Evolutionary conservation across 2,888 invertebrate genomes (phyloP).

Genomic region (Priocnemis perturbator): DNA sequence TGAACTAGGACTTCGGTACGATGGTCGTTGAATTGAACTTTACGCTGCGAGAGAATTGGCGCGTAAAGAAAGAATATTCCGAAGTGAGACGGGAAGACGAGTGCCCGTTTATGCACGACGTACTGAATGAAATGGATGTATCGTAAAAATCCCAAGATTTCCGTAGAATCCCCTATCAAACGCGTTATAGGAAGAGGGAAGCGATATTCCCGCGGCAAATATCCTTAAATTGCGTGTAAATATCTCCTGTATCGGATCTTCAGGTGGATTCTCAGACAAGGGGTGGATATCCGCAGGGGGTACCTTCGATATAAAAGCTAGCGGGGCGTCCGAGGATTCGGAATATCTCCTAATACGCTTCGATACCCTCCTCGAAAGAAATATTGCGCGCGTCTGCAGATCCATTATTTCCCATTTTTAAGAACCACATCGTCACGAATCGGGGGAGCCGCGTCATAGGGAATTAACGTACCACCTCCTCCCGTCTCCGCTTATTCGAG

Average conservation of each 20-base stretch:
- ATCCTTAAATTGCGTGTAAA: constrained; percentile 63
- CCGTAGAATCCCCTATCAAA: constrained; percentile 27
- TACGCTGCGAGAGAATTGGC: background rate
- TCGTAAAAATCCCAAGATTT: constrained; percentile 26
- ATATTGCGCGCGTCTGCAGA: constrained; percentile 27
- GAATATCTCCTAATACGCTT: constrained; percentile 43
- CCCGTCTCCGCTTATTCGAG: too few relatives aligned
- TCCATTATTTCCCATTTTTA: too few relatives aligned
- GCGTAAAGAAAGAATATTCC: background rate
- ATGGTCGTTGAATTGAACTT: too few relatives aligned
- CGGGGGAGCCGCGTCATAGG: too few relatives aligned
- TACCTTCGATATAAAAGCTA: constrained; percentile 40
- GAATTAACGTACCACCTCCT: too few relatives aligned
- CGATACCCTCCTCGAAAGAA: constrained; percentile 47
- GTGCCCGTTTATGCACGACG: too few relatives aligned
- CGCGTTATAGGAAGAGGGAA: constrained; percentile 25
- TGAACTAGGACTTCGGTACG: too few relatives aligned
- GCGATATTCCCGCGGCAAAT: constrained; percentile 53
- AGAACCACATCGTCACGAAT: too few relatives aligned
- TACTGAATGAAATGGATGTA: constrained; percentile 5
- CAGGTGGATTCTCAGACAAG: constrained; percentile 52
- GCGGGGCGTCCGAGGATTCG: constrained; percentile 41
- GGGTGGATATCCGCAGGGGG: constrained; percentile 44
- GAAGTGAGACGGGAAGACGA: too few relatives aligned
- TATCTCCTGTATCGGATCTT: constrained; percentile 62